Conservation (phyloP, 53 echinoderm and acorn worm genomes). For the Antedon mediterranea region DNA sequence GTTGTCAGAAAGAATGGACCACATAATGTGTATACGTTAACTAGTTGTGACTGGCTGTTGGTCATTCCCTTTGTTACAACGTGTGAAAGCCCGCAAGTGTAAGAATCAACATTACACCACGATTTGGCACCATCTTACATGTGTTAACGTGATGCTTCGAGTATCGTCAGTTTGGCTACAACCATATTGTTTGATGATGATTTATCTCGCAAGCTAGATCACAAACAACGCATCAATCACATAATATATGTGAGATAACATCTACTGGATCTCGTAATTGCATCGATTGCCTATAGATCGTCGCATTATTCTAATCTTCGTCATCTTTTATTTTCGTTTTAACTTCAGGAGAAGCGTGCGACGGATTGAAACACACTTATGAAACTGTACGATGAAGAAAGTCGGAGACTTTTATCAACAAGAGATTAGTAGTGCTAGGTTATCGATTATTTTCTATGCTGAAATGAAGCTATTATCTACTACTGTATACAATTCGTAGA, state of each 20-base stretch:
- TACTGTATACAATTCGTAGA: too few relatives aligned
- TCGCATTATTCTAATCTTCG: background rate
- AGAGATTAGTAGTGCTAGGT: too few relatives aligned
- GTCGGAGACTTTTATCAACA: too few relatives aligned
- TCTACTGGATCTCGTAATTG: background rate
- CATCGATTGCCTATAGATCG: background rate
- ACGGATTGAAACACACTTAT: background rate
- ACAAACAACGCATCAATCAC: background rate
- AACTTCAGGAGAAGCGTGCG: background rate
- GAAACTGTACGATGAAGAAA: background rate
- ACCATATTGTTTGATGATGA: background rate
- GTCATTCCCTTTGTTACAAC: background rate
- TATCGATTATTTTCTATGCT: too few relatives aligned
- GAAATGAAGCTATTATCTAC: too few relatives aligned
- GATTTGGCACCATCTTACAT: background rate
- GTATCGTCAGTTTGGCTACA: background rate
- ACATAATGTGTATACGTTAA: background rate
- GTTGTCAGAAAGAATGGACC: background rate
- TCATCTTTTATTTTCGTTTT: background rate
- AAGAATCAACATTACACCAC: background rate
- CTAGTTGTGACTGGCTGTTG: background rate
- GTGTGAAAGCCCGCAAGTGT: background rate
- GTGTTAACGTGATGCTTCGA: background rate
- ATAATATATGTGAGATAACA: background rate
- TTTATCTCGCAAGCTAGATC: background rate